Evolutionary conservation across 2,113 vertebrate species (phyloP), one percentile per base, ranked within the genome.

Genomic region (Triplophysa tibetana): DNA sequence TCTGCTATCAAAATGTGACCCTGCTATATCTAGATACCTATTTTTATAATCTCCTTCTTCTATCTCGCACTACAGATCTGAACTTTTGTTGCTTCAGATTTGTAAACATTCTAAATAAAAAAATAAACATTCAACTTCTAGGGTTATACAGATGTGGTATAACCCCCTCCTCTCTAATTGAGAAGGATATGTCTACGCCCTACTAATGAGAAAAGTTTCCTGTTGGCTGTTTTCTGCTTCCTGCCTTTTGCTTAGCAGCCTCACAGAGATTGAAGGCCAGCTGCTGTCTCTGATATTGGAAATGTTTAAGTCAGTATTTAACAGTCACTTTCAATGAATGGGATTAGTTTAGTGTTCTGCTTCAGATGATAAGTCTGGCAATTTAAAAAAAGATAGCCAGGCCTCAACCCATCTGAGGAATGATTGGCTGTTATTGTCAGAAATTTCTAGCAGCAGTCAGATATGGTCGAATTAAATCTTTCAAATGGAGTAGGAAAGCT

Each of bases 151-250:
- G 19, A 16, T 16, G 19, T 14, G 38, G 52, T 14, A 58, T 41
- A 21, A n/a, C 12, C 16, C 19, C 26, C 45, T 64, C 43, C 68
- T 65, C 66, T 69, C 33, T n/a, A 50, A 72, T 68, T 41, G 1
- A 52, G 52, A 21, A 26, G 17, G 19, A 23, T 5, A 7, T 50
- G 48, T 65, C 45, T 33, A 10, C 62, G 65, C 61, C 26, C 29
- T 68, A 9, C 77, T 89, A 88, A 91, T 81, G 81, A 87, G 82
- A 75, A 73, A 63, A 23, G 79, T 87, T 90, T 92, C 91, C 90
- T 88, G 89, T 86, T 83, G 64, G 84, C 77, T 87, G 83, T 89
- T 86, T n/a, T 52, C 21, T 80, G 83, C 88, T 87, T 88, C 88
- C 84, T 84, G 81, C 81, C 83, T 79, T 81, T 26, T 75, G 70